phyloP scores from a whole-genome alignment of 2,113 vertebrate genomes.

The Anolis sagrei region DNA sequence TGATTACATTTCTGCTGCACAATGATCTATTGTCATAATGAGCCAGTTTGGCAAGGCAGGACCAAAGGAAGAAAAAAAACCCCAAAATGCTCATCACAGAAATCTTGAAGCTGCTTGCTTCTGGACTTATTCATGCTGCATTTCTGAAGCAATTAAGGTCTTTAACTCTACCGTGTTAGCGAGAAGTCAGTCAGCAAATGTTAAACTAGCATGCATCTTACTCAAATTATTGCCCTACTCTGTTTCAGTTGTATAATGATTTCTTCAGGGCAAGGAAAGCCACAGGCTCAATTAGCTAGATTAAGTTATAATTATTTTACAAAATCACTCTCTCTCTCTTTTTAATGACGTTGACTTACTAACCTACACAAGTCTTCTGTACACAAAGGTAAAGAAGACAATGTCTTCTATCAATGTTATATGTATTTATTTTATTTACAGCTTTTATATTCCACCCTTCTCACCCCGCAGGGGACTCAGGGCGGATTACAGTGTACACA shows the following conservation, averaged over 20 bases:
- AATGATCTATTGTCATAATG: conserved; percentile 29
- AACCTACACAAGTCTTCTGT: conserved; percentile 32
- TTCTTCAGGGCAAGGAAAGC: conserved; percentile 49
- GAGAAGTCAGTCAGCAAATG: conserved; percentile 32
- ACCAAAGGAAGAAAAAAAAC: not conserved
- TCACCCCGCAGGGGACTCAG: too few relatives aligned
- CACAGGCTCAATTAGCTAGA: conserved; percentile 49
- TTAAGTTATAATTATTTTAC: conserved; percentile 61
- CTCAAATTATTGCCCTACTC: conserved; percentile 45
- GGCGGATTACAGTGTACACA: too few relatives aligned
- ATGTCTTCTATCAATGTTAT: not conserved
- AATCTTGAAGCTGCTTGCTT: conserved; percentile 10
- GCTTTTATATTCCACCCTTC: too few relatives aligned
- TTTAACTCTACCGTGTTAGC: not conserved
- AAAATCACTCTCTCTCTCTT: conserved; percentile 41
- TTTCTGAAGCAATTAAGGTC: conserved; percentile 45
- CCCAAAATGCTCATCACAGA: conserved; percentile 26
- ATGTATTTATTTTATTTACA: too few relatives aligned
- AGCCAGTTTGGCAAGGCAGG: conserved; percentile 49
- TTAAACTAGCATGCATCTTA: conserved; percentile 48
- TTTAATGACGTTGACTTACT: conserved; percentile 39
- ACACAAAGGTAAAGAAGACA: not conserved
- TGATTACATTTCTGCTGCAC: conserved; percentile 30
- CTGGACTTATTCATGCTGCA: conserved; percentile 32
- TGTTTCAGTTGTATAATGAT: conserved; percentile 36